phyloP scores from a whole-genome alignment of 2,888 invertebrate species.

The Apamea monoglypha region DNA sequence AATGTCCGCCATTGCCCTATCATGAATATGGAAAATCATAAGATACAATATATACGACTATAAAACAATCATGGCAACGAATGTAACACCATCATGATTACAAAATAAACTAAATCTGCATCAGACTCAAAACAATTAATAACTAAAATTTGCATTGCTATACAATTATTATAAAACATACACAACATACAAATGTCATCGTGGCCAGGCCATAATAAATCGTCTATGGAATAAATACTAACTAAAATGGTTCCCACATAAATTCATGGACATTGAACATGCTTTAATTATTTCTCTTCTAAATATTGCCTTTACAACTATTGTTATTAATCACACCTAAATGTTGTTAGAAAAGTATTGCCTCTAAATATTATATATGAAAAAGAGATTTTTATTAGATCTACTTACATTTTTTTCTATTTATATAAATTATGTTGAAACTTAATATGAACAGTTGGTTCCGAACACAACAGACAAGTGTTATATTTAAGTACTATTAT shows the following conservation, averaged over 20 bases:
- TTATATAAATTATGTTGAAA: slow-evolving; percentile 80
- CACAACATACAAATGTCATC: slow-evolving; percentile 83
- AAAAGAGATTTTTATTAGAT: slow-evolving; percentile 84
- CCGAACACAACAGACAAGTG: slow-evolving; percentile 75
- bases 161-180: slow-evolving; percentile 79
- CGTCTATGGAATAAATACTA: slow-evolving; percentile 81
- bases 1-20: slow-evolving; percentile 34
- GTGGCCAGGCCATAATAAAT: slow-evolving; percentile 80
- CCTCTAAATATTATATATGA: slow-evolving; percentile 87
- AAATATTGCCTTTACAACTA: slow-evolving; percentile 87
- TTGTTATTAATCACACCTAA: slow-evolving; percentile 88
- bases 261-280: slow-evolving; percentile 78
- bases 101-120: slow-evolving; percentile 84
- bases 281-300: slow-evolving; percentile 78
- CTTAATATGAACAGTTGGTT: slow-evolving; percentile 78
- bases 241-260: slow-evolving; percentile 79
- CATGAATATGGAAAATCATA: slow-evolving; percentile 46
- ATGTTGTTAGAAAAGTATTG: slow-evolving; percentile 89
- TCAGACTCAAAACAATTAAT: slow-evolving; percentile 82
- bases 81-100: slow-evolving; percentile 64
- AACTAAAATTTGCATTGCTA: slow-evolving; percentile 84
- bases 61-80: slow-evolving; percentile 74
- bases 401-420: slow-evolving; percentile 84
- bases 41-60: slow-evolving; percentile 59
- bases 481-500: slow-evolving; percentile 84